Percentiles rank a stretch among this genome's conserved stretches.
Evolutionary conservation across 2,797 vertebrate species (phyloP).

Genomic region (Octomys mimax): DNA sequence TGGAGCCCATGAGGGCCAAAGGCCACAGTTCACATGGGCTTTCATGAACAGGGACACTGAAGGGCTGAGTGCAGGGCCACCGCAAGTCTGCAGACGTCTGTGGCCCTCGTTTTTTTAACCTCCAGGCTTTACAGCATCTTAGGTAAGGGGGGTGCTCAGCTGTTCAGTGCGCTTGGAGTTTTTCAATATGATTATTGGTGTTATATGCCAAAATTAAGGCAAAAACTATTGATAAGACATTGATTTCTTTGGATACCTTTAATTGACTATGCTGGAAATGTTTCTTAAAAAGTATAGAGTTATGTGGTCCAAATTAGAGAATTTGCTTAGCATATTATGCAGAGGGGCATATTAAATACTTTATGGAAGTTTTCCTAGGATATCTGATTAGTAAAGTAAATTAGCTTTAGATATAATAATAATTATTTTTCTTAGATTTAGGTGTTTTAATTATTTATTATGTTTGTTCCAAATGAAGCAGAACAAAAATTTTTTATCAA

Average conservation of each 20-base stretch:
- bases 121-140: background rate
- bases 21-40: background rate
- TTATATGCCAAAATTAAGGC: slow-evolving; percentile 28
- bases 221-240: background rate
- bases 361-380: slow-evolving; percentile 15
- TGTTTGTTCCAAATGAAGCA: slow-evolving; percentile 58
- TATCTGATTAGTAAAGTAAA: slow-evolving; percentile 56
- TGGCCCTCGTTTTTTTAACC: background rate
- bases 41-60: background rate
- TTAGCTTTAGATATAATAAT: slow-evolving; percentile 17
- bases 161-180: slow-evolving; percentile 21
- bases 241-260: background rate
- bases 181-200: slow-evolving; percentile 14
- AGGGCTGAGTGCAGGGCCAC: too few species aligned
- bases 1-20: background rate
- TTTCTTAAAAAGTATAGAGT: background rate
- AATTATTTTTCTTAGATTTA: slow-evolving; percentile 51
- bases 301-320: slow-evolving; percentile 23
- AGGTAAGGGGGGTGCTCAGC: slow-evolving; percentile 6
- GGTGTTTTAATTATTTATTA: slow-evolving; percentile 59
- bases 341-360: slow-evolving; percentile 3
- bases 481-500: background rate
- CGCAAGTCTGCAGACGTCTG: background rate
- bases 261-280: background rate
- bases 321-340: slow-evolving; percentile 49